Evolutionary conservation across 2,113 vertebrate genomes (phyloP).

Genomic region (Diadophis punctatus): DNA sequence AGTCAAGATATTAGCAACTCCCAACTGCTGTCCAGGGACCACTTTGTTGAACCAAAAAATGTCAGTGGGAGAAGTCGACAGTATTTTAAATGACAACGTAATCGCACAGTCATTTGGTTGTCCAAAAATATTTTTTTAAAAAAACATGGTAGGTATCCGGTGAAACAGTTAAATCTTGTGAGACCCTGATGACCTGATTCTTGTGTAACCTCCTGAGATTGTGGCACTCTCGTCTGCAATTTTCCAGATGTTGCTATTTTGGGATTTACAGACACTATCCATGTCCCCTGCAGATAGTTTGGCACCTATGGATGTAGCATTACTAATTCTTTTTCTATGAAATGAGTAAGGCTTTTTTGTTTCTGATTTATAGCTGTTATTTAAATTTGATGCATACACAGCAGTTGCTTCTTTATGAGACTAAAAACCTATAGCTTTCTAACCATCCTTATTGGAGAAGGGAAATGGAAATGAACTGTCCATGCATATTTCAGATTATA

Average conservation of each 20-base stretch:
- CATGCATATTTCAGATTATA: background rate
- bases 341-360: background rate
- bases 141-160: background rate
- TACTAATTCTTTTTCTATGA: background rate
- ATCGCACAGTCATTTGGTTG: background rate
- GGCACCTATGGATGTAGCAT: background rate
- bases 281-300: background rate
- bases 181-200: background rate
- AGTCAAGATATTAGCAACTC: background rate
- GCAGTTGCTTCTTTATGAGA: conserved; percentile 12
- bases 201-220: background rate
- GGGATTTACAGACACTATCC: background rate
- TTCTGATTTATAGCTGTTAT: background rate
- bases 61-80: background rate
- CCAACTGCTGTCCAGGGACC: background rate
- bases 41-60: background rate
- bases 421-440: conserved; percentile 23
- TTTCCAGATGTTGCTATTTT: background rate
- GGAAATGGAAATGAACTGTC: conserved; percentile 8
- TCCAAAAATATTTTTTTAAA: background rate
- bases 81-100: background rate
- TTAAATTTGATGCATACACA: background rate
- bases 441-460: conserved; percentile 19
- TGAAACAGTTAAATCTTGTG: background rate
- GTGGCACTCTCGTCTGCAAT: background rate